Base-by-base conservation (phyloP, 2,888 invertebrate species). In the Ornithoptera priamus region DNA sequence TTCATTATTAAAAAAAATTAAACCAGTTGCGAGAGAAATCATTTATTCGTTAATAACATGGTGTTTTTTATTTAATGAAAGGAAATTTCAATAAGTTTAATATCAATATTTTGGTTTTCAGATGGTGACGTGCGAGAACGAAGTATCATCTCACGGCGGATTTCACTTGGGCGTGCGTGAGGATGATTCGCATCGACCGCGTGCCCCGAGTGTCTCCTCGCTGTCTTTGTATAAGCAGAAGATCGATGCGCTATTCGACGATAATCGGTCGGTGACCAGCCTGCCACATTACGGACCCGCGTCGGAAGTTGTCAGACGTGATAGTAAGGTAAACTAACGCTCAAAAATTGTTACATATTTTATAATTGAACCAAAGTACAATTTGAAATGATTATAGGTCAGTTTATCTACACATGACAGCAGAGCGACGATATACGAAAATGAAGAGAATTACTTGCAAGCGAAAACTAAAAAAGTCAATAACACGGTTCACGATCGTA, bases 241-340 rank as follows among this genome's bases (percentile, higher is more conserved):
- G 85, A 97, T 97, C 81, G 97, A 97, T 89, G 95, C 96, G 36
- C 95, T 97, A 88, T 97, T 97, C 88, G 96, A 95, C 80, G 96
- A 96, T 81, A 93, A 93, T 68, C 93, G 95, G 76, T 95, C 94
- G 36, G 85, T 94, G 67, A 87, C 89, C 77, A 94, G 94, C 75
- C 83, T 89, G 65, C 88, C 87, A 65, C 90, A 87, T 57, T 86
- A 83, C 71, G 82, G 81, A 65, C 80, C 78, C 42, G 75, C 77
- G 24, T 76, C 79, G 42, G 88, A 87, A 67, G 77, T 80, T 61
- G 83, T 79, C 53, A 82, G 87, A 72, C 85, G 85, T 73, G 89
- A 90, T 70, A 87, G 88, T 70, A 90, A 90, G 86, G 92, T 53
- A 53, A 53, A n/a, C 4, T 53, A 53, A n/a, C 2, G n/a, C 5